Base-by-base conservation (phyloP, 2,113 vertebrate species). In the Perccottus glenii region DNA sequence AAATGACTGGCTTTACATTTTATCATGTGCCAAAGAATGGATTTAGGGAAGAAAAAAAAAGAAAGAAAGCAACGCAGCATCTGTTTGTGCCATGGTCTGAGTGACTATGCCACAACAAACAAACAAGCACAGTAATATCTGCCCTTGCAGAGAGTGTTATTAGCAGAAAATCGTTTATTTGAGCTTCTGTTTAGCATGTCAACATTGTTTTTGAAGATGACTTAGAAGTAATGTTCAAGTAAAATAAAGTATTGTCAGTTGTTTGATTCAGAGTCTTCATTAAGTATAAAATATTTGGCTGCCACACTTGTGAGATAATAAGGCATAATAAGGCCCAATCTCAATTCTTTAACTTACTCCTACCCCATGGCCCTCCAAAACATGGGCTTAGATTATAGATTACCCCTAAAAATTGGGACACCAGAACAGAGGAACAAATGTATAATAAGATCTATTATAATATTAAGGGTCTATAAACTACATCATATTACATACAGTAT, bases 1-100 rank as follows among this genome's bases (percentile, higher is more conserved):
- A 81, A 85, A 81, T 76, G 60, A 80, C 33, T 78, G 73, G 77
- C 49, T 75, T 60, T 7, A 36, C 38, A 55, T 65, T 73, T 72
- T 68, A 62, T 60, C 56, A 4, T 43, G 57, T 77, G 77, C 73
- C 74, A 84, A 72, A 44, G 55, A 64, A 67, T 62, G 60, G 62
- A 69, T 67, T 43, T 32, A 51, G 52, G 61, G 48, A 44, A 35
- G 40, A 53, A 57, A 35, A 40, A 57, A 32, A 51, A 64, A 12
- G 15, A 43, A 53, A 10, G n/a, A 38, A 50, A 70, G 40, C 48
- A 7, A 45, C 42, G 4, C 42, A 67, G 57, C 76, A 68, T 78
- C 63, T 85, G 77, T 45, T 80, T 61, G 57, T 77, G 40, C 49
- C 43, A 47, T 77, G 36, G 52, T 63, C 48, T 53, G 38, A 73